Evolutionary conservation across 2,888 invertebrate species (phyloP), one percentile per base, ranked within the genome.

Genomic region (Erebia aethiops): DNA sequence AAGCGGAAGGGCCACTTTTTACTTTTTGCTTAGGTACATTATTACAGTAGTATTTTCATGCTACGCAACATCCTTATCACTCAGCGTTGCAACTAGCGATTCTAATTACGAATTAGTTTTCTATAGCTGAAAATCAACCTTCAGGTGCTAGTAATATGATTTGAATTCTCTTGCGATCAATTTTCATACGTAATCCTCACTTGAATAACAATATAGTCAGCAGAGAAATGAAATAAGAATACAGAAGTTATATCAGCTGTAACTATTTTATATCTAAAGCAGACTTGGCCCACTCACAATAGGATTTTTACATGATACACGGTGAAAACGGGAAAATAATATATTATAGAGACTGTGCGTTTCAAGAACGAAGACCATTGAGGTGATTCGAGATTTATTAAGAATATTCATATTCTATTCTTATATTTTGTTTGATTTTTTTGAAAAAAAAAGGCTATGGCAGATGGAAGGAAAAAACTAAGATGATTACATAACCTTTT

Each of bases 141-240:
- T 46, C 5, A 13, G 5, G 0, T 1, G 11, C 18, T 18, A 7
- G 1, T 1, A 7, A 61, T 61, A 61, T 1, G 43, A 11, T 43
- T 61, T 61, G 46, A 2, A 43, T 43, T 43, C 16, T 18, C 18
- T 43, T 46, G 43, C 13, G 43, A 16, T 61, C 5, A 18, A 46
- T 9, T 16, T 43, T 43, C 43, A 61, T 18, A 43, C 60, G 43
- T 60, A 16, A 43, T 43, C 60, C 14, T n/a, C 26, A n/a, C 57
- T 58, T 58, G 35, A 58, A 58, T 35, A 35, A 35, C 7, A 35
- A 35, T 35, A 35, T 46, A 61, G 46, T 61, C 41, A 58, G 41
- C 46, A 35, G 57, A 14, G 57, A 58, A 58, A 58, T 58, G 13
- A 35, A 58, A 58, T 58, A 35, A 35, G 35, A 35, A n/a, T 9